Percentiles rank a stretch among this genome's conserved stretches.
phyloP scores from a whole-genome alignment of 1,140 invertebrate genomes.

The Drosophila takahashii region DNA sequence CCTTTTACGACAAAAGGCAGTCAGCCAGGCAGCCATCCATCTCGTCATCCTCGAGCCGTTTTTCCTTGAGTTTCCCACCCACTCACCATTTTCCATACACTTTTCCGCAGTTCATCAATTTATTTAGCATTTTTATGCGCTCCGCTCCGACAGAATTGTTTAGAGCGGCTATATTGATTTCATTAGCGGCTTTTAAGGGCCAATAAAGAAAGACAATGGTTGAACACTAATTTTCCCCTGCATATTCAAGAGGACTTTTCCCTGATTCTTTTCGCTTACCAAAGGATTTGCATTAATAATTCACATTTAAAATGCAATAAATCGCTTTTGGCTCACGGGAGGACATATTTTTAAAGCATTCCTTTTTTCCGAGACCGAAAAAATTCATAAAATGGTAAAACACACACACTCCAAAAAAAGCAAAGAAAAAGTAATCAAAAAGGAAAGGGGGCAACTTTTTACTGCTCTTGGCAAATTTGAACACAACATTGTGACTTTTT shows the following conservation, averaged over 20 bases:
- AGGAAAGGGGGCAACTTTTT: slow-evolving; percentile 39
- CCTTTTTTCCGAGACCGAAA: slow-evolving; percentile 17
- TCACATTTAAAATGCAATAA: slow-evolving; percentile 33
- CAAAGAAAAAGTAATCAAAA: slow-evolving; percentile 8
- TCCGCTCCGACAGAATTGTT: slow-evolving; percentile 48
- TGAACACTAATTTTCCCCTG: slow-evolving; percentile 11
- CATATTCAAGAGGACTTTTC: slow-evolving; percentile 24
- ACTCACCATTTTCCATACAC: neutral
- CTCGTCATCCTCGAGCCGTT: slow-evolving; percentile 24
- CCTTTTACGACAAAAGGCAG: slow-evolving; percentile 54
- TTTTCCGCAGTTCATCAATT: slow-evolving; percentile 75
- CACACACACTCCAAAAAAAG: neutral
- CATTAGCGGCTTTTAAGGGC: slow-evolving; percentile 72
- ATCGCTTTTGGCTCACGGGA: slow-evolving; percentile 27
- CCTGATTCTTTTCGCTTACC: neutral
- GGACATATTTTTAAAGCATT: slow-evolving; percentile 15
- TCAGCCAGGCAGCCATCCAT: slow-evolving; percentile 33
- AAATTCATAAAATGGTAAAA: slow-evolving; percentile 25
- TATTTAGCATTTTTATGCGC: slow-evolving; percentile 77
- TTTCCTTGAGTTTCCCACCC: slow-evolving; percentile 10
- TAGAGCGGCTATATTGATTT: slow-evolving; percentile 71
- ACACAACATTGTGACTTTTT: slow-evolving; percentile 53
- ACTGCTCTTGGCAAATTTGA: slow-evolving; percentile 33
- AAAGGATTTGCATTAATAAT: slow-evolving; percentile 44
- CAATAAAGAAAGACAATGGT: slow-evolving; percentile 58